phyloP scores from a whole-genome alignment of 37 sponge, comb jelly and placozoan species.

The Halichondria panicea region DNA sequence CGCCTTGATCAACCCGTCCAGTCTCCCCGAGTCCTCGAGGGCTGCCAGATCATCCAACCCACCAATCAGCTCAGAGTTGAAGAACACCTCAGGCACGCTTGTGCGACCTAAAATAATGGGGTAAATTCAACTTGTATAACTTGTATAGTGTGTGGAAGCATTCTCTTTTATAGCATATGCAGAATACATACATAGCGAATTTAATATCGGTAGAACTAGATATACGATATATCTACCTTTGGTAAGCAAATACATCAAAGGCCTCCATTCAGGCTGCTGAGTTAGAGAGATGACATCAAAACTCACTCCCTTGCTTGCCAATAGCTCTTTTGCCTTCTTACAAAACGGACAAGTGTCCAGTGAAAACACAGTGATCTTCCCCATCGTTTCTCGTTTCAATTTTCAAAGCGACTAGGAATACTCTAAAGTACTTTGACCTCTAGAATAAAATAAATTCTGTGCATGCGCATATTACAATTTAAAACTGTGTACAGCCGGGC shows the following conservation, averaged over 20 bases:
- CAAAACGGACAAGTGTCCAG: not conserved
- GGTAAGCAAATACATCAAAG: not conserved
- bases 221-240: too few relatives aligned
- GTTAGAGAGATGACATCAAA: not conserved
- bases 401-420: too few relatives aligned
- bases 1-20: constrained; percentile 30
- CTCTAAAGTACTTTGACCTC: too few relatives aligned
- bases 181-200: too few relatives aligned
- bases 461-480: too few relatives aligned
- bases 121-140: not conserved
- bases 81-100: constrained; percentile 37
- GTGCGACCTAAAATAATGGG: constrained; percentile 2
- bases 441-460: too few relatives aligned
- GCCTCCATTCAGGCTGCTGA: not conserved
- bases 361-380: not conserved
- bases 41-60: constrained; percentile 23
- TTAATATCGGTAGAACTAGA: too few relatives aligned
- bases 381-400: too few relatives aligned
- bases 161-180: too few relatives aligned
- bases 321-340: not conserved
- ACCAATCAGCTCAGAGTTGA: constrained; percentile 29
- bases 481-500: too few relatives aligned
- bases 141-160: too few relatives aligned
- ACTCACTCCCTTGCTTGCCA: not conserved
- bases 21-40: constrained; percentile 18